These are phyloP conservation scores for Limnothrissa miodon DNA, from an alignment of 2,113 vertebrate genomes.

Conservation along the genomic window DNA sequence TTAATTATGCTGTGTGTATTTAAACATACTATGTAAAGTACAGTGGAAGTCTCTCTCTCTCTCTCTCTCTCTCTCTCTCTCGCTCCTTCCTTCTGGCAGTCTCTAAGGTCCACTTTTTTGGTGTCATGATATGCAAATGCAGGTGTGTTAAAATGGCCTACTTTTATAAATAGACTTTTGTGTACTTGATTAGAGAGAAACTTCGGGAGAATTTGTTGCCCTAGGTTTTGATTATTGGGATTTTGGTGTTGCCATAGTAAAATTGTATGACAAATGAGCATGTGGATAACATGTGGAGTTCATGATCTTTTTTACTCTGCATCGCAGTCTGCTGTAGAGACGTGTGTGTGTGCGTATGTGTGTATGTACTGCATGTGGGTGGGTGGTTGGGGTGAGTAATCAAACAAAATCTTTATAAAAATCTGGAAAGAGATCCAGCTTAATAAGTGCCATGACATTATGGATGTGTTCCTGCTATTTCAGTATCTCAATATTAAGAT, in stretches of 20 bases:
- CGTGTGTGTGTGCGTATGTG: no score
- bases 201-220: background rate
- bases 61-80: background rate
- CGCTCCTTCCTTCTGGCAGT: background rate
- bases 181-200: constrained; percentile 16
- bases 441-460: background rate
- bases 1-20: no score
- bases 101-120: constrained; percentile 48
- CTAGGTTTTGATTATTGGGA: background rate
- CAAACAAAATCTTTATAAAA: no score
- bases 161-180: constrained; percentile 57
- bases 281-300: background rate
- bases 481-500: background rate
- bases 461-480: background rate
- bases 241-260: no score
- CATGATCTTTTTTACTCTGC: background rate
- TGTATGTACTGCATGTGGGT: no score
- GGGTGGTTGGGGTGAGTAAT: background rate
- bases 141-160: constrained; percentile 46
- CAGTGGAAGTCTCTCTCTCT: background rate
- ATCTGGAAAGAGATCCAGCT: background rate
- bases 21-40: no score
- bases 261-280: no score
- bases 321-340: background rate
- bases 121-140: constrained; percentile 55